These are phyloP conservation scores for Dendrolimus houi DNA, from an alignment of 2,888 invertebrate genomes.

Conservation along the genomic window DNA sequence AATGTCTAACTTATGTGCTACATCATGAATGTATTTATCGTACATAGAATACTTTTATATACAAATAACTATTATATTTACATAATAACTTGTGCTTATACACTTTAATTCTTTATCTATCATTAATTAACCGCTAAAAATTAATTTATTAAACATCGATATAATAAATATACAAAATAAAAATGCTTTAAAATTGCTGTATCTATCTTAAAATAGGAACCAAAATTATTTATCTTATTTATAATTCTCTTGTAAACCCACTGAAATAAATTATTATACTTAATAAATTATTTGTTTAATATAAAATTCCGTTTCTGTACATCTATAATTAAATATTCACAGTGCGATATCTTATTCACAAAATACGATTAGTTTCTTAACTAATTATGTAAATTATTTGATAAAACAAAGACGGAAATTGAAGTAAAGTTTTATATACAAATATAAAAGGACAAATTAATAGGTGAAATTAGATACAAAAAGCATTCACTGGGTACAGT, in stretches of 20 bases:
- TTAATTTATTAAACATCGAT: conserved; percentile 24
- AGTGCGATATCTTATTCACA: conserved; percentile 23
- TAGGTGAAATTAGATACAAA: neutral
- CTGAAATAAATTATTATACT: conserved; percentile 63
- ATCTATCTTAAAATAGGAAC: conserved; percentile 72
- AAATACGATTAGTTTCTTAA: conserved; percentile 1
- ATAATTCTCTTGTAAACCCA: conserved; percentile 28
- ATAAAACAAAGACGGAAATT: neutral
- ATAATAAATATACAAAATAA: conserved; percentile 59
- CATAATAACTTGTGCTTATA: conserved; percentile 7
- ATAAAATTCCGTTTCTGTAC: conserved; percentile 59
- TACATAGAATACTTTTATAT: conserved; percentile 1
- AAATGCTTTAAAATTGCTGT: conserved; percentile 39
- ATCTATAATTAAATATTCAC: conserved; percentile 42
- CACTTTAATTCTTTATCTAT: conserved; percentile 15
- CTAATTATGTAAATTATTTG: conserved; percentile 1
- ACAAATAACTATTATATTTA: conserved; percentile 9
- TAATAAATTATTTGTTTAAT: conserved; percentile 43
- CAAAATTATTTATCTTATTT: conserved; percentile 52
- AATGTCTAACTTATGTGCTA: conserved; percentile 7
- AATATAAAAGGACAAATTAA: neutral
- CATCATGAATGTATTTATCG: conserved; percentile 4
- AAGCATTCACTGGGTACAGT: neutral
- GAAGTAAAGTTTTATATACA: conserved; percentile 6
- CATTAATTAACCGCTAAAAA: conserved; percentile 14